Percentiles rank a stretch among this genome's conserved stretches.
Conservation (phyloP, 2,888 invertebrate species). For the Pristionchus maxplancki region DNA sequence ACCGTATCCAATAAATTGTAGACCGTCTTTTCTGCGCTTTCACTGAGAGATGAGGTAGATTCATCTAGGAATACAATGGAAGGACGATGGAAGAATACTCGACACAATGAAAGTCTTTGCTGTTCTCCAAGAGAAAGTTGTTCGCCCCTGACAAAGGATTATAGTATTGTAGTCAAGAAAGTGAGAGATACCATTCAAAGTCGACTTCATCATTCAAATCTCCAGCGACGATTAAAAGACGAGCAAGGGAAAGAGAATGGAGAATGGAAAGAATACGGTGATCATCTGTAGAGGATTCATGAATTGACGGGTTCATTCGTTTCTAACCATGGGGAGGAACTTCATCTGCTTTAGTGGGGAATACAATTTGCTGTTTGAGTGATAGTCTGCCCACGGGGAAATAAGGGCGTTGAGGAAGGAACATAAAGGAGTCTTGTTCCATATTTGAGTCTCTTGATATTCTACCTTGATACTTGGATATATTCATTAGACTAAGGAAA, state of each 20-base stretch:
- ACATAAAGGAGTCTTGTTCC: conserved; percentile 76
- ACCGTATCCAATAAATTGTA: conserved; percentile 34
- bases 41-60: conserved; percentile 83
- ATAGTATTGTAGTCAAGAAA: neutral
- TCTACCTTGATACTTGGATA: neutral
- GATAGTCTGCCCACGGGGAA: conserved; percentile 80
- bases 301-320: neutral
- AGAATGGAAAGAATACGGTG: conserved; percentile 3
- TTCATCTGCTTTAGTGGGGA: conserved; percentile 50
- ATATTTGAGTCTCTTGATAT: neutral
- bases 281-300: neutral
- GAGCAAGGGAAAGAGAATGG: conserved; percentile 71
- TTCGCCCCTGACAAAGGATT: conserved; percentile 10
- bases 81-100: conserved; percentile 90
- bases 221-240: conserved; percentile 74
- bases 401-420: conserved; percentile 81
- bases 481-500: neutral
- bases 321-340: neutral
- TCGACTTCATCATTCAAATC: conserved; percentile 78
- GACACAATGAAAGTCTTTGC: conserved; percentile 93
- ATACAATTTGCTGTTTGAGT: conserved; percentile 79
- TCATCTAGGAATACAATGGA: conserved; percentile 88
- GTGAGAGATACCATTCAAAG: conserved; percentile 80
- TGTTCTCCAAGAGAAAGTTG: conserved; percentile 89
- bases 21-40: conserved; percentile 9